Evolutionary conservation across 2,113 vertebrate species (phyloP).

Genomic region (Callaeas wilsoni): DNA sequence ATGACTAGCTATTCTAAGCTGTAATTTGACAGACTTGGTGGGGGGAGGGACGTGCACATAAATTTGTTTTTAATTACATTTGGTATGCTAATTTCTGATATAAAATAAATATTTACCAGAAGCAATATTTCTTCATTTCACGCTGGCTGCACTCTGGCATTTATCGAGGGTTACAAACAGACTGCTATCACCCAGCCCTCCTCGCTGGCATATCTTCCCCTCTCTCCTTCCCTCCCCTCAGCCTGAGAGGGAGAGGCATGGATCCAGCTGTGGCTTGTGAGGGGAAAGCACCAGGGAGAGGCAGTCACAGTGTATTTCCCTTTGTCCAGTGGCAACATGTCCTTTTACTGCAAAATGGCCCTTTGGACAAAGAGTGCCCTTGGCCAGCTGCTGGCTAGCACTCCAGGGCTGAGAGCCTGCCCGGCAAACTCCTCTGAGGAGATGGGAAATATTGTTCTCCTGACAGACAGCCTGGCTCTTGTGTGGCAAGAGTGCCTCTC

Average conservation of each 20-base stretch:
- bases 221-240: background rate
- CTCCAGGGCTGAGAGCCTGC: background rate
- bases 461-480: background rate
- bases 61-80: constrained; percentile 84
- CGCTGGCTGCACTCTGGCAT: constrained; percentile 70
- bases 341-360: background rate
- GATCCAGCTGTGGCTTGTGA: background rate
- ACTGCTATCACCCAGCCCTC: constrained; percentile 21
- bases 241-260: background rate
- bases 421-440: fast-evolving
- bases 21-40: constrained; percentile 68
- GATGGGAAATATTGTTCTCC: background rate
- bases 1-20: constrained; percentile 69
- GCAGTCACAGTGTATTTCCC: background rate
- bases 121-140: constrained; percentile 84
- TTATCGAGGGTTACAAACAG: constrained; percentile 70
- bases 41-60: constrained; percentile 48
- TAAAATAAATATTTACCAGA: constrained; percentile 84
- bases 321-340: fast-evolving
- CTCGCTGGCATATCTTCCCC: background rate
- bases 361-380: background rate
- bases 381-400: background rate
- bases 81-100: constrained; percentile 86
- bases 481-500: background rate
- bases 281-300: background rate